Conservation (phyloP, 2,888 invertebrate genomes). For the Anorthoa munda region DNA sequence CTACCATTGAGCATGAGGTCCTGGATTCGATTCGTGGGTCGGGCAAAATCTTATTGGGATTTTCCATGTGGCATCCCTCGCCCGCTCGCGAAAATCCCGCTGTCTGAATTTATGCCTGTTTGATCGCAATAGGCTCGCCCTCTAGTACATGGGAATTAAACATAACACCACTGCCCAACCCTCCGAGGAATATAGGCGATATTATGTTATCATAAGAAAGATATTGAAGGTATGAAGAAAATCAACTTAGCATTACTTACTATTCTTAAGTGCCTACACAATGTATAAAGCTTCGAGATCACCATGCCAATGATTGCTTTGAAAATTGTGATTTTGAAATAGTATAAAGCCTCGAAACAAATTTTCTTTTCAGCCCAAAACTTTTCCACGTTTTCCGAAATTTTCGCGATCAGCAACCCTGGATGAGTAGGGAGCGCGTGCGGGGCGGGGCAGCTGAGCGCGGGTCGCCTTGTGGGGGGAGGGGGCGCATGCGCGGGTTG, state of each 20-base stretch:
- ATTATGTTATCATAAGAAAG: too few species aligned
- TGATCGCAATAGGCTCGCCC: neutral
- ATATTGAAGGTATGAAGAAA: neutral
- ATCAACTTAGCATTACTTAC: too few species aligned
- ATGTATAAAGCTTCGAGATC: neutral
- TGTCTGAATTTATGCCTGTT: neutral
- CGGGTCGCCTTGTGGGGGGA: constrained; percentile 36
- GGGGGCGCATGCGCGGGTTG: constrained; percentile 62
- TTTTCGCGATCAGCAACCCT: constrained; percentile 60
- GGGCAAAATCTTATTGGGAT: too few species aligned
- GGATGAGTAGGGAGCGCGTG: constrained; percentile 32
- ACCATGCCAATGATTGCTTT: neutral
- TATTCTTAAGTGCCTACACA: neutral
- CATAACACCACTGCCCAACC: too few species aligned
- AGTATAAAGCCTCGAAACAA: neutral
- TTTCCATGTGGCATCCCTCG: too few species aligned
- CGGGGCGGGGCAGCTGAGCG: constrained; percentile 59
- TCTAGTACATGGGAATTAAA: neutral
- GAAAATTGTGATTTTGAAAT: neutral
- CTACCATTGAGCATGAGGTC: too few species aligned
- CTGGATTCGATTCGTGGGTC: too few species aligned
- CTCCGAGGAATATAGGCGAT: too few species aligned
- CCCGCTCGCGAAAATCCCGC: too few species aligned
- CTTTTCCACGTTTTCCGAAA: constrained; percentile 31
- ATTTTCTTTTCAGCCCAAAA: neutral